Percentiles rank a stretch among this genome's conserved stretches.
Conservation (phyloP, 2,797 vertebrate species). For the Rhincodon typus region DNA sequence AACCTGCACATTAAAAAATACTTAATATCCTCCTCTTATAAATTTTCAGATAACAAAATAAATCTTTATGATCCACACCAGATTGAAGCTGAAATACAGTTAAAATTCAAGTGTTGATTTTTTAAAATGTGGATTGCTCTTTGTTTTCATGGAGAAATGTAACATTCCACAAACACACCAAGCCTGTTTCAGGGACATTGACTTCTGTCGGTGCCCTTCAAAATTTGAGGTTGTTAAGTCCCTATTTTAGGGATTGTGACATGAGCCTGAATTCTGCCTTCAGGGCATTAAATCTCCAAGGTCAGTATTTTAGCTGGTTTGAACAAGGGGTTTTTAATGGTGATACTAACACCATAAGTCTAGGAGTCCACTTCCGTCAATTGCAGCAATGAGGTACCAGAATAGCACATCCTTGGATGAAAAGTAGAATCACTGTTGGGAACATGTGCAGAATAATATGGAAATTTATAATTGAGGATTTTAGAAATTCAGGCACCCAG, state of each 20-base stretch:
- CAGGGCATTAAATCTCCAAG: neutral
- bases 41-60: neutral
- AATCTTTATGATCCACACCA: neutral
- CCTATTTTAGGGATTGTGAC: no score
- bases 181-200: neutral
- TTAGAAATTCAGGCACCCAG: no score
- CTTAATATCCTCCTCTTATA: no score
- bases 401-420: no score
- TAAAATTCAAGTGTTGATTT: neutral
- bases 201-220: neutral
- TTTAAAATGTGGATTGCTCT: neutral
- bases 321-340: neutral
- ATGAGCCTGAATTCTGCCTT: neutral
- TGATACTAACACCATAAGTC: neutral
- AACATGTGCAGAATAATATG: no score
- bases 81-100: neutral
- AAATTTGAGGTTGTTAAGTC: neutral
- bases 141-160: neutral
- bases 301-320: neutral
- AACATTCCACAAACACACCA: neutral
- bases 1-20: no score
- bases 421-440: no score
- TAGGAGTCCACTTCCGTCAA: no score
- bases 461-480: no score
- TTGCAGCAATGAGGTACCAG: no score